phyloP scores from a whole-genome alignment of 30 jellyfish, hydroid and myxozoan genomes.

The Sanderia malayensis region DNA sequence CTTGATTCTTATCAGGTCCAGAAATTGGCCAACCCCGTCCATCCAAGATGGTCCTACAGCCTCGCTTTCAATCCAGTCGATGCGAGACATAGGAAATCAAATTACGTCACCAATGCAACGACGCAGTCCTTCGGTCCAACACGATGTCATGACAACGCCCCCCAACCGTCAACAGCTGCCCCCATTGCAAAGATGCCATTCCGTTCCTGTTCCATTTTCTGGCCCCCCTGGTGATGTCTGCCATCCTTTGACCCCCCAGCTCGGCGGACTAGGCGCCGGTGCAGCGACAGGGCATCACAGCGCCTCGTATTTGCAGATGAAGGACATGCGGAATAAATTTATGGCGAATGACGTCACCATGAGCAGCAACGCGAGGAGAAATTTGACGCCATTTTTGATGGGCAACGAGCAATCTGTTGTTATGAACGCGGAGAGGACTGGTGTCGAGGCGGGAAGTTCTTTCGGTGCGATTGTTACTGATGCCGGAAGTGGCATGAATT shows the following conservation, averaged over 20 bases:
- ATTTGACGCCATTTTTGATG: slow-evolving; percentile 30
- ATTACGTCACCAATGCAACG: slow-evolving; percentile 40
- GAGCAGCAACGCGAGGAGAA: slow-evolving; percentile 33
- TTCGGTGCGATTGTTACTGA: neutral
- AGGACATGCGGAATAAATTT: slow-evolving; percentile 28
- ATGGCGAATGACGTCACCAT: slow-evolving; percentile 17
- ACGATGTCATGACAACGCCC: slow-evolving; percentile 41
- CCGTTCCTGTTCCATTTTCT: slow-evolving; percentile 61
- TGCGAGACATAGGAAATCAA: no score
- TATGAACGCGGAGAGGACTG: neutral
- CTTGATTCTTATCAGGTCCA: neutral
- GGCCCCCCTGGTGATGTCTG: slow-evolving; percentile 45
- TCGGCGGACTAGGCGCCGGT: slow-evolving; percentile 12
- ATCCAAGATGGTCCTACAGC: no score
- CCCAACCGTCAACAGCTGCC: slow-evolving; percentile 23
- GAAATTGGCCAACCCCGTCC: no score
- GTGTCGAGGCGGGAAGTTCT: neutral
- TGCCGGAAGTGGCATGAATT: neutral
- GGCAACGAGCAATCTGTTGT: slow-evolving; percentile 15
- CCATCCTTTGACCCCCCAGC: slow-evolving; percentile 77
- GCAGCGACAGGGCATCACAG: slow-evolving; percentile 11
- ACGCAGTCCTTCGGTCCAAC: slow-evolving; percentile 12
- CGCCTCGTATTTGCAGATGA: slow-evolving; percentile 17
- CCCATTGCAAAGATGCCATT: slow-evolving; percentile 60
- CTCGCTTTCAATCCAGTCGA: no score